A percentile compares a stretch with the other conserved stretches of the same genome.
These are phyloP conservation scores for Sarcophilus harrisii DNA, from an alignment of 2,797 vertebrate species.

Conservation along the genomic window DNA sequence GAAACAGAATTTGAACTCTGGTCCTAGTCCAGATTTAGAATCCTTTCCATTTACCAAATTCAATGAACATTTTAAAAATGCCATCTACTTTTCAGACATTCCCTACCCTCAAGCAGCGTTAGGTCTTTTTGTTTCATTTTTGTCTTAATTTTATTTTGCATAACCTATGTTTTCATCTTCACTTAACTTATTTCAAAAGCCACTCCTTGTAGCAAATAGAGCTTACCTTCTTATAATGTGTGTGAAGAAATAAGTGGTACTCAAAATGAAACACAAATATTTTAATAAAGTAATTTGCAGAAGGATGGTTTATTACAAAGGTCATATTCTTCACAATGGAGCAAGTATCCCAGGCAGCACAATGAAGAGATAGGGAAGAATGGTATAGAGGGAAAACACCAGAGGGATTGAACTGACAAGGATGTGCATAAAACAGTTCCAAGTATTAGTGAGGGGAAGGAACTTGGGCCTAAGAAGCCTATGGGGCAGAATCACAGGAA, in stretches of 20 bases:
- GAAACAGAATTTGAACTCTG: background rate
- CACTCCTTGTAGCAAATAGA: background rate
- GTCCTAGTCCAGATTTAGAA: background rate
- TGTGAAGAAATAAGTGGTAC: background rate
- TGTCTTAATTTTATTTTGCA: background rate
- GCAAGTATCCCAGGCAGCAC: background rate
- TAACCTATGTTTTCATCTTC: background rate
- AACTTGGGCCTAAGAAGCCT: background rate
- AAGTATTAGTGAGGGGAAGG: background rate
- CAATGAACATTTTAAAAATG: background rate
- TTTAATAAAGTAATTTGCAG: background rate
- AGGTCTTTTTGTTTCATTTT: background rate
- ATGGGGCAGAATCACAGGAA: background rate
- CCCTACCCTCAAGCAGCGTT: background rate
- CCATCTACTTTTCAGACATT: background rate
- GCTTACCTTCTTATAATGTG: background rate
- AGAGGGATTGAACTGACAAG: background rate
- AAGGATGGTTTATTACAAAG: background rate
- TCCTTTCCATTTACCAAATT: background rate
- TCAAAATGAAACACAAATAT: background rate
- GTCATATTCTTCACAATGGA: background rate
- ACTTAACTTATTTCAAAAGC: background rate
- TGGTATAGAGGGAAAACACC: background rate
- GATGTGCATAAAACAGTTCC: background rate
- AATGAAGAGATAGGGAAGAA: background rate